Percentiles rank a stretch among this genome's conserved stretches.
Conservation (phyloP, 2,797 vertebrate genomes). For the Merluccius polli region DNA sequence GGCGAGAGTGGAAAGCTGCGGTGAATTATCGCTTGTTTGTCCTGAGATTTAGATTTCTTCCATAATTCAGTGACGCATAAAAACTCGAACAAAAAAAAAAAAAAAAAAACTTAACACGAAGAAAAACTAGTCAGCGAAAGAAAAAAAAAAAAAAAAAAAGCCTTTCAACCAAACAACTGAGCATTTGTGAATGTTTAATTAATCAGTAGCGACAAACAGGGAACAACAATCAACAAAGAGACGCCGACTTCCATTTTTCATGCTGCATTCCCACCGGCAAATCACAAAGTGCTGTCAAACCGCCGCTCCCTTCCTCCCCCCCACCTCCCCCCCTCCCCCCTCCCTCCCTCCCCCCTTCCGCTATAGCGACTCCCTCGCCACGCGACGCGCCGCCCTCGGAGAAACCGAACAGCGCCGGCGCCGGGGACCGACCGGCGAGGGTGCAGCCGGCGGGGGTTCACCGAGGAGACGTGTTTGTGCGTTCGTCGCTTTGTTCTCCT, state of each 20-base stretch:
- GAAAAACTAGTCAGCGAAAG: conserved; percentile 52
- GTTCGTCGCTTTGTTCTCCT: too few species aligned
- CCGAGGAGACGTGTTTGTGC: too few species aligned
- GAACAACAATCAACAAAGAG: conserved; percentile 77
- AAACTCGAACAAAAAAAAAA: conserved; percentile 74
- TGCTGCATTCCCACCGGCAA: conserved; percentile 65
- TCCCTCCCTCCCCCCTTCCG: neutral
- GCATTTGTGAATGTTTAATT: conserved; percentile 77
- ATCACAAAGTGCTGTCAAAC: conserved; percentile 65
- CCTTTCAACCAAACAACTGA: conserved; percentile 72
- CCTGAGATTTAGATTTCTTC: conserved; percentile 52
- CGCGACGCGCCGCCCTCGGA: too few species aligned
- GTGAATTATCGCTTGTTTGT: conserved; percentile 63
- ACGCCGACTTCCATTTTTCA: conserved; percentile 65
- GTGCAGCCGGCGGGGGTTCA: too few species aligned
- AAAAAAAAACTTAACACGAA: neutral
- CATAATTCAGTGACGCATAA: conserved; percentile 56
- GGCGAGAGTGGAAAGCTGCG: conserved; percentile 33
- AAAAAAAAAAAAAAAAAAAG: conserved; percentile 57
- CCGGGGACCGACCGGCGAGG: too few species aligned
- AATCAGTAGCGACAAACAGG: conserved; percentile 76
- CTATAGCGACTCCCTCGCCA: too few species aligned
- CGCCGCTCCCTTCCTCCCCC: conserved; percentile 36
- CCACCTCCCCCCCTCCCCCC: conserved; percentile 38
- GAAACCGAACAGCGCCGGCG: too few species aligned